These are phyloP conservation scores for Eledone cirrhosa DNA, from an alignment of 2,888 invertebrate species.

Conservation along the genomic window DNA sequence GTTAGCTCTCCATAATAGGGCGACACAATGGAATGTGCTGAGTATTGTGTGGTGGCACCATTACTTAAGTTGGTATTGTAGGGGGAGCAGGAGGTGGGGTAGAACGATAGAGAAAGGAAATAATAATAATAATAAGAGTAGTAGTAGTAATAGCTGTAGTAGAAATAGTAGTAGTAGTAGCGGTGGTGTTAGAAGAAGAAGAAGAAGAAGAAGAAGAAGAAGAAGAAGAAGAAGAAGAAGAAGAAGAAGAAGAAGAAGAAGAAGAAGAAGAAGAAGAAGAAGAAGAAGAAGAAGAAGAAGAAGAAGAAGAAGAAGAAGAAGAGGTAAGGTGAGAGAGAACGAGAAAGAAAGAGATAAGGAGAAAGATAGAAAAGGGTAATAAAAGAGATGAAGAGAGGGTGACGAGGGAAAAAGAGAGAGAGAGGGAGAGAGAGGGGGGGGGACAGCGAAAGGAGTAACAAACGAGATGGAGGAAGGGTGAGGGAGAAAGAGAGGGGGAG, in stretches of 20 bases:
- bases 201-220: not conserved
- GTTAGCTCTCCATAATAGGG: too few relatives aligned
- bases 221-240: not conserved
- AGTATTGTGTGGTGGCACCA: too few relatives aligned
- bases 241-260: not conserved
- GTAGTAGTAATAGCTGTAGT: not conserved
- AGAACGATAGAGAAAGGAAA: not conserved
- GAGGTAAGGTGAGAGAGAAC: not conserved
- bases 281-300: not conserved
- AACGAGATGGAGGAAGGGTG: not conserved
- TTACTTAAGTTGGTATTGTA: too few relatives aligned
- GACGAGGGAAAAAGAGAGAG: not conserved
- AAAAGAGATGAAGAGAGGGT: not conserved
- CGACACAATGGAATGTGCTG: too few relatives aligned
- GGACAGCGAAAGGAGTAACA: not conserved
- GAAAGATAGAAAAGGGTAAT: not conserved
- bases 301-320: not conserved
- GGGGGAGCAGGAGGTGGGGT: not conserved
- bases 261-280: not conserved
- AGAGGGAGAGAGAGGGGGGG: rapidly evolving
- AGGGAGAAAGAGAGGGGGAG: not conserved
- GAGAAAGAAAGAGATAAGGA: not conserved
- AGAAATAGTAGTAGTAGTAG: not conserved
- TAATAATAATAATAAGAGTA: not conserved
- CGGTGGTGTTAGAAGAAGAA: not conserved